Base-by-base conservation (phyloP, 30 jellyfish, hydroid and myxozoan genomes). In the Turritopsis dohrnii region DNA sequence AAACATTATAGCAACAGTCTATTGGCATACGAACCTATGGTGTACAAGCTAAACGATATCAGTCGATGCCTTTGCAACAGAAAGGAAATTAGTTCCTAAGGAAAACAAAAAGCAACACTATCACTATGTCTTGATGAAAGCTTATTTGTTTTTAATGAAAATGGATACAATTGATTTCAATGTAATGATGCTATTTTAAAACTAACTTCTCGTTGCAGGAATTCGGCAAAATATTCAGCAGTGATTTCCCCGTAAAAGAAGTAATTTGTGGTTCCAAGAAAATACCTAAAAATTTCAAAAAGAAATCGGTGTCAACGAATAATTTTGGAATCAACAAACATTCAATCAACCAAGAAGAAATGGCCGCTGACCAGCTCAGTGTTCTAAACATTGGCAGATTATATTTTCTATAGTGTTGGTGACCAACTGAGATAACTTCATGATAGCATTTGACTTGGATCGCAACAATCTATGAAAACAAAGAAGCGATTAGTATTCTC, bases 401-500 rank as follows among this genome's bases (percentile, higher is more conserved):
- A 86, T 88, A 92, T 71, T 92, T 92, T 66, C 85, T 92, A 69
- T 86, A 92, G 72, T 87, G 95, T 53, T 81, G 73, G 75, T 92
- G 92, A 20, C 97, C 97, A 66, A 92, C 95, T n/a, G 95, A 87
- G 74, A 92, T 92, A 80, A 92, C 85, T 85, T 92, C 97, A 84
- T 92, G 97, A 60, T 79, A 88, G 72, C 97, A 92, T 83, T 92
- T 92, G 79, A 85, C 96, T 87, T 87, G 96, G 84, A 92, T 88
- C 8, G 92, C 88, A 79, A 92, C 83, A 26, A 92, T 85, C 97
- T 92, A 66, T 19, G 82, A 79, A 53, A 52, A 71, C n/a, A 79
- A 9, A 71, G 29, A 71, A 1, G 1, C 13, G 54, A 16, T 16
- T 52, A 80, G 23, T n/a, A 66, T 41, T 41, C 60, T 41, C 13